Base-by-base conservation (phyloP, 2,113 vertebrate species). In the Etheostoma spectabile region DNA sequence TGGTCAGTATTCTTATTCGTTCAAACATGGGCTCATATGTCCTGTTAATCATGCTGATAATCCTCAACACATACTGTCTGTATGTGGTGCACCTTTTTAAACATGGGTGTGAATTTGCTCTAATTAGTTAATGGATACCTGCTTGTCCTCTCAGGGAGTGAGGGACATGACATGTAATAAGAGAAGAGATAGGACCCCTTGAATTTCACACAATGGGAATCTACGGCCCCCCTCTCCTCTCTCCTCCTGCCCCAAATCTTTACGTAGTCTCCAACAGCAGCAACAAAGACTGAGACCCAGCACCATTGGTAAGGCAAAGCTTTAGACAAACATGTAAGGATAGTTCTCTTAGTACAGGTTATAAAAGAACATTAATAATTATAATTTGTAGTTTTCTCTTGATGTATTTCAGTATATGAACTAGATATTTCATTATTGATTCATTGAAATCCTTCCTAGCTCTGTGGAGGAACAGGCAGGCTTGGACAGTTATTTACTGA, bases 101-200 rank as follows among this genome's bases (percentile, higher is more conserved):
- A 48, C 60, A 61, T 49, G 57, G 56, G 73, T 88, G 82, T 85
- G 55, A 86, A 89, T 78, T 77, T 48, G 13, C 46, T 62, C 77
- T 63, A 16, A 80, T 84, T 83, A 78, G 80, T 57, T 79, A 49
- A 79, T 24, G 70, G 84, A 86, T 77, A 81, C 78, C 65, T 82
- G 65, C 73, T 38, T 79, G 63, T 74, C 65, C 7, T 14, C 13
- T 76, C 11, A 48, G 76, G 55, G 16, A 77, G 72, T 84, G 61
- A 42, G 61, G 33, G 61, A 64, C 62, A 12, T 83, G 70, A 66
- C 74, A 48, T 87, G 88, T 91, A 90, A 90, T 79, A 73, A 91
- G 84, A 93, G 89, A 74, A 75, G 67, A 73, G 19, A 60, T n/a
- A 3, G 48, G 24, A 55, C 61, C 80, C 71, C 65, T 64, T 72